These are phyloP conservation scores for Styela plicata DNA, from an alignment of 23 tunicate genomes.

Conservation along the genomic window DNA sequence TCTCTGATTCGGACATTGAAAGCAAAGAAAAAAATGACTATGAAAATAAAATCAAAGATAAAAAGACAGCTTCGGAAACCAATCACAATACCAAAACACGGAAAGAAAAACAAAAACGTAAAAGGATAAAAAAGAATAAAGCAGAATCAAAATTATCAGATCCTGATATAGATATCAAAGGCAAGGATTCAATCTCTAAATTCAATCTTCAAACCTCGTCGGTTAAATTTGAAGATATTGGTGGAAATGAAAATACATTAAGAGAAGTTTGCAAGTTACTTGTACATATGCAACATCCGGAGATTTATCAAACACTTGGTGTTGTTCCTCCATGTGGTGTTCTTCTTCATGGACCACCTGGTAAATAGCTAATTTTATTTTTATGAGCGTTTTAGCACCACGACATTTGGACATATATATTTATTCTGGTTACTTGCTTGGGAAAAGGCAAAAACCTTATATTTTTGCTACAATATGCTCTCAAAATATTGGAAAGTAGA, in stretches of 20 bases:
- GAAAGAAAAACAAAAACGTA: not conserved
- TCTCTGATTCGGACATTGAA: conserved; percentile 5
- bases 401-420: no score
- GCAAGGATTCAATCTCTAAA: conserved; percentile 9
- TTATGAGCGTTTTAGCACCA: no score
- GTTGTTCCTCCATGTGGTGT: conserved; percentile 85
- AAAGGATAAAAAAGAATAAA: not conserved
- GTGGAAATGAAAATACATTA: conserved; percentile 65
- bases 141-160: not conserved
- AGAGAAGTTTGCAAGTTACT: conserved; percentile 48
- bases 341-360: conserved; percentile 69
- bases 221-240: conserved; percentile 62
- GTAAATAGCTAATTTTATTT: no score
- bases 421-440: no score
- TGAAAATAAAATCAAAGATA: not conserved
- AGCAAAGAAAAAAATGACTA: not conserved
- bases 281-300: conserved; percentile 71
- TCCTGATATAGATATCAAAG: not conserved
- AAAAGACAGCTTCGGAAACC: not conserved
- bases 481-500: no score
- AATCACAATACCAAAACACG: not conserved
- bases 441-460: no score
- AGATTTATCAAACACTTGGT: conserved; percentile 61
- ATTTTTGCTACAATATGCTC: no score
- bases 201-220: conserved; percentile 28